Conservation (phyloP, 2,797 vertebrate genomes). For the Halcyon badia region DNA sequence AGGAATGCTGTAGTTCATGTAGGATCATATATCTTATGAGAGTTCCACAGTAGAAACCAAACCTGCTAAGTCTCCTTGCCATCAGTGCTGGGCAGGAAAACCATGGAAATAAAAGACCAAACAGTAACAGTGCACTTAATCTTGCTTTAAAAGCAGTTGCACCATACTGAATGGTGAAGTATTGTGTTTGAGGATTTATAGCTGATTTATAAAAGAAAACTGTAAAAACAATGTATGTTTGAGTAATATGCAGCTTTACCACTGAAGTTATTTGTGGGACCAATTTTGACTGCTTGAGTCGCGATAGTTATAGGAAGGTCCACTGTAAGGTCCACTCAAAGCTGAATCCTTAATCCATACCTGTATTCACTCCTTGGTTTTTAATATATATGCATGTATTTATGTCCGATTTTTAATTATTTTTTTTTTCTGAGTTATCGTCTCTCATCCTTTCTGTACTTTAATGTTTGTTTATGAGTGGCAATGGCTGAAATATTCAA, state of each 20-base stretch:
- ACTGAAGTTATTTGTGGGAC: neutral
- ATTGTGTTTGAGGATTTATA: neutral
- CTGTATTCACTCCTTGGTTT: neutral
- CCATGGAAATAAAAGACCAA: neutral
- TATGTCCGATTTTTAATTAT: neutral
- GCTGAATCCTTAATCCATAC: neutral
- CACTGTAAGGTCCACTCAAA: neutral
- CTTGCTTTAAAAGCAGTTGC: neutral
- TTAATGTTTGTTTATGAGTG: neutral
- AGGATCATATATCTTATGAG: neutral
- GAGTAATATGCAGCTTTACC: neutral
- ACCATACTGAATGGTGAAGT: neutral
- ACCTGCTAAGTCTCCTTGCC: neutral
- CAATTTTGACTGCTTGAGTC: neutral
- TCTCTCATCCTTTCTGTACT: neutral
- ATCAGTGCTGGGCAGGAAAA: neutral
- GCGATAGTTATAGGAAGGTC: neutral
- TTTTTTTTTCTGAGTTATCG: neutral
- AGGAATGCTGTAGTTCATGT: neutral
- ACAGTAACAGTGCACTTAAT: neutral
- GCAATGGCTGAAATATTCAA: neutral
- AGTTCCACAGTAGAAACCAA: neutral
- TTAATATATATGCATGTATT: neutral
- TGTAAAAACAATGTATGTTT: rapidly evolving
- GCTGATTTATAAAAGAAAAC: neutral